Conservation (phyloP, 2,113 vertebrate species). For the Boleophthalmus pectinirostris region DNA sequence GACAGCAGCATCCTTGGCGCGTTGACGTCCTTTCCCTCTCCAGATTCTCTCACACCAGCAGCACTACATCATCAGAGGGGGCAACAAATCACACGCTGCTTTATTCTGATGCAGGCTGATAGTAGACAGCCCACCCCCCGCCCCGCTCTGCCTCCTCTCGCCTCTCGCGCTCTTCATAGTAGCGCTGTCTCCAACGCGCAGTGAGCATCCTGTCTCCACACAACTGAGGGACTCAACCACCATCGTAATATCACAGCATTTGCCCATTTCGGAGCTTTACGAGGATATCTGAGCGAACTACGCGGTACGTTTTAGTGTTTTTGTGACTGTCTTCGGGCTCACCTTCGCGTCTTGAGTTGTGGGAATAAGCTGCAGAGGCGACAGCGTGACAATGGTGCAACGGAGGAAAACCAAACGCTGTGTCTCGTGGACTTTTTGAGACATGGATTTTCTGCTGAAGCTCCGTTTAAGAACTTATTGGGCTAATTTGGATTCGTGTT, state of each 20-base stretch:
- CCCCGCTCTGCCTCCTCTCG: neutral
- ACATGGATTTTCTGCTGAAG: constrained; percentile 39
- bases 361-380: constrained; percentile 41
- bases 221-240: neutral
- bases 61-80: constrained; percentile 7
- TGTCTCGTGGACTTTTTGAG: constrained; percentile 44
- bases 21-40: neutral
- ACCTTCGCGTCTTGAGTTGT: constrained; percentile 21
- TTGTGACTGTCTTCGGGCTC: neutral
- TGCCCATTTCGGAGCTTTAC: neutral
- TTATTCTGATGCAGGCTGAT: constrained; percentile 11
- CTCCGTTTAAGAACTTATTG: constrained; percentile 16
- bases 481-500: constrained; percentile 7
- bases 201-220: constrained; percentile 37
- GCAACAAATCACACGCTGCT: constrained; percentile 27
- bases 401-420: constrained; percentile 31
- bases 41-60: constrained; percentile 6
- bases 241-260: no score
- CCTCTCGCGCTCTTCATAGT: constrained; percentile 25
- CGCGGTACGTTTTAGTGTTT: neutral
- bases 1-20: neutral
- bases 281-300: neutral
- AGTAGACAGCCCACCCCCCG: constrained; percentile 17
- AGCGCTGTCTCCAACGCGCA: constrained; percentile 56
- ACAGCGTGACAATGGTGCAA: constrained; percentile 61